phyloP scores from a whole-genome alignment of 1,140 invertebrate species.

The Drosophila repleta region DNA sequence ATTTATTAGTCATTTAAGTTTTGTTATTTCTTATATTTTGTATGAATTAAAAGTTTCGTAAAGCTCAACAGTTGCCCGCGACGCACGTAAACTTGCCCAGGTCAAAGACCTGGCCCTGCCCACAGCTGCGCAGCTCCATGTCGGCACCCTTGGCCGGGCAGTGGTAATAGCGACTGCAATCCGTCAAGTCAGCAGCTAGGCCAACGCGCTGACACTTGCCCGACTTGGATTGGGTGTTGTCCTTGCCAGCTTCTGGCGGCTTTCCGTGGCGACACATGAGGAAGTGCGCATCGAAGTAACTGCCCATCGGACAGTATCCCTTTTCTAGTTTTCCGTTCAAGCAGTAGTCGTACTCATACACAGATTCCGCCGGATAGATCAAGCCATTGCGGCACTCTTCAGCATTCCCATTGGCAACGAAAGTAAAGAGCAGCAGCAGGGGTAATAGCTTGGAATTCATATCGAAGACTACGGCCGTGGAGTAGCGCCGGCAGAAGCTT shows the following conservation, averaged over 20 bases:
- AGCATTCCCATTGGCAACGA: background rate
- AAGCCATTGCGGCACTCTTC: slow-evolving; percentile 20
- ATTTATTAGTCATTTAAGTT: slow-evolving; percentile 56
- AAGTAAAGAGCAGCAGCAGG: background rate
- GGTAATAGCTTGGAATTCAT: slow-evolving; percentile 10
- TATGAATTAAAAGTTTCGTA: slow-evolving; percentile 31
- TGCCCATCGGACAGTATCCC: slow-evolving; percentile 26
- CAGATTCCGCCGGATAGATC: slow-evolving; percentile 14
- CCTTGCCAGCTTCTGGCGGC: background rate
- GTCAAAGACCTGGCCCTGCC: slow-evolving; percentile 37
- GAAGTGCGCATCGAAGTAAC: slow-evolving; percentile 27
- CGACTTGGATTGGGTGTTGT: background rate
- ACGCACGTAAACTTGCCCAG: slow-evolving; percentile 26
- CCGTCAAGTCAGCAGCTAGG: slow-evolving; percentile 38
- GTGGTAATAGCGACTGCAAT: slow-evolving; percentile 51
- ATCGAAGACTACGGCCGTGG: background rate
- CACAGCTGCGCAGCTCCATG: slow-evolving; percentile 31
- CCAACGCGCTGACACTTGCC: slow-evolving; percentile 42
- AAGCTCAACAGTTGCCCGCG: slow-evolving; percentile 39
- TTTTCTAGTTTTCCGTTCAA: background rate
- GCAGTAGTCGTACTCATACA: slow-evolving; percentile 29
- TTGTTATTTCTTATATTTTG: slow-evolving; percentile 35
- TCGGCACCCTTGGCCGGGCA: slow-evolving; percentile 24
- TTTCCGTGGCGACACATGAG: slow-evolving; percentile 28
- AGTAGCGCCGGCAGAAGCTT: background rate